Evolutionary conservation across 2,113 vertebrate genomes (phyloP).

Genomic region (Junco hyemalis): DNA sequence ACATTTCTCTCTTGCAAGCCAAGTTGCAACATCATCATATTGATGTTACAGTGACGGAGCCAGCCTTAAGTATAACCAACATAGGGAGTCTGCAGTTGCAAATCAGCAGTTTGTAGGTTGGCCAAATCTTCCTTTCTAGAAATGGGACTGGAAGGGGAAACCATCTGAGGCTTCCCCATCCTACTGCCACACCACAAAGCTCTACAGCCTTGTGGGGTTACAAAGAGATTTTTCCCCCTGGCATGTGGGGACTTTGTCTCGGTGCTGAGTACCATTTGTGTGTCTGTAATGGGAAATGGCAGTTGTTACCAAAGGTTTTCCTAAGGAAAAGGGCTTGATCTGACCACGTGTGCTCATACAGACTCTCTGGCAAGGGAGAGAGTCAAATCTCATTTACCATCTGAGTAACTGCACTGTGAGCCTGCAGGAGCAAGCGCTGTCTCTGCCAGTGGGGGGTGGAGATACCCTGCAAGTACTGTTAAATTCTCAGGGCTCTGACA

Average conservation of each 20-base stretch:
- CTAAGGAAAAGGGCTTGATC: constrained; percentile 31
- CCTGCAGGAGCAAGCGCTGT: not conserved
- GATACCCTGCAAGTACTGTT: not conserved
- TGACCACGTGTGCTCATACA: not conserved
- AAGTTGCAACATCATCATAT: constrained; percentile 34
- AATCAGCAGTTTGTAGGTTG: not conserved
- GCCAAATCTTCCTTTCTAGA: constrained; percentile 1
- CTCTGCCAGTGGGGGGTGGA: not conserved
- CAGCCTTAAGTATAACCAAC: not conserved
- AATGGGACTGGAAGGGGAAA: not conserved
- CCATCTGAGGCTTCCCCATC: not conserved
- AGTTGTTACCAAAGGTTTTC: constrained; percentile 35
- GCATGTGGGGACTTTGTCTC: not conserved
- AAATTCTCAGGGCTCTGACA: not conserved
- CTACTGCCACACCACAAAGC: not conserved
- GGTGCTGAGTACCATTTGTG: not conserved
- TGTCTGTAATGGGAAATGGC: not conserved
- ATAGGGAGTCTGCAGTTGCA: not conserved
- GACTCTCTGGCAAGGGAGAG: not conserved
- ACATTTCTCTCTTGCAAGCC: constrained; percentile 54
- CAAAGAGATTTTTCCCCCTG: not conserved
- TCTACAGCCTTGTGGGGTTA: not conserved
- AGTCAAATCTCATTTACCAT: not conserved
- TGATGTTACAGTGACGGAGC: not conserved
- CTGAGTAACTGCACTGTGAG: constrained; percentile 2